Percentiles rank a stretch among this genome's conserved stretches.
Conservation (phyloP, 2,888 invertebrate genomes). For the Teinopalpus imperialis region DNA sequence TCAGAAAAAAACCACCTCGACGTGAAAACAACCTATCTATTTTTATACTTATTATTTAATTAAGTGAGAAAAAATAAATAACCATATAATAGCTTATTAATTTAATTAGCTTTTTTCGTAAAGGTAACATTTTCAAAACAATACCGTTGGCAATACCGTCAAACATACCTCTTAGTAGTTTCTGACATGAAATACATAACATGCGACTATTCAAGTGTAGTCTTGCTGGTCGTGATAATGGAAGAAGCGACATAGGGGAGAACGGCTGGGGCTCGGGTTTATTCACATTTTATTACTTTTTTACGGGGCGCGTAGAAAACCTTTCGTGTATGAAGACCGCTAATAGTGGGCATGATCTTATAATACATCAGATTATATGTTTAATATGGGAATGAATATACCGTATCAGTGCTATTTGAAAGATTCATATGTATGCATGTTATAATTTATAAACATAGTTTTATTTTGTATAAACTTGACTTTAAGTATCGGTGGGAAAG, state of each 20-base stretch:
- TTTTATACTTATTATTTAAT: no score
- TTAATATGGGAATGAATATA: constrained; percentile 4
- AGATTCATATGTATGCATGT: no score
- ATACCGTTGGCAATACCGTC: constrained; percentile 30
- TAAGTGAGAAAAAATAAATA: no score
- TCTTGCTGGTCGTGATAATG: constrained; percentile 72
- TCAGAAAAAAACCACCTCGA: no score
- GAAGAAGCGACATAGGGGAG: constrained; percentile 59
- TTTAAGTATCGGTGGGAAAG: no score
- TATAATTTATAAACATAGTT: no score
- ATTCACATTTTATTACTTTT: constrained; percentile 79
- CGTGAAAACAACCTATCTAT: no score
- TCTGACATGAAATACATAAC: constrained; percentile 31
- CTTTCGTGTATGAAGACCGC: constrained; percentile 26
- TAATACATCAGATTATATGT: constrained; percentile 19
- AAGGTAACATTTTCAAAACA: no score
- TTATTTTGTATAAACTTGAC: no score
- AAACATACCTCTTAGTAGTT: constrained; percentile 43
- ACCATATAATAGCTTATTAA: no score
- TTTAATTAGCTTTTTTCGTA: no score
- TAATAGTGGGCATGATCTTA: constrained; percentile 33
- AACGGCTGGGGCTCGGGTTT: constrained; percentile 61
- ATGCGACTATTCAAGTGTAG: constrained; percentile 33
- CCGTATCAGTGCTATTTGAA: no score
- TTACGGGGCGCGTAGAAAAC: constrained; percentile 62